Base-by-base conservation (phyloP, 2,888 invertebrate species). In the Hyposoter dolosus region DNA sequence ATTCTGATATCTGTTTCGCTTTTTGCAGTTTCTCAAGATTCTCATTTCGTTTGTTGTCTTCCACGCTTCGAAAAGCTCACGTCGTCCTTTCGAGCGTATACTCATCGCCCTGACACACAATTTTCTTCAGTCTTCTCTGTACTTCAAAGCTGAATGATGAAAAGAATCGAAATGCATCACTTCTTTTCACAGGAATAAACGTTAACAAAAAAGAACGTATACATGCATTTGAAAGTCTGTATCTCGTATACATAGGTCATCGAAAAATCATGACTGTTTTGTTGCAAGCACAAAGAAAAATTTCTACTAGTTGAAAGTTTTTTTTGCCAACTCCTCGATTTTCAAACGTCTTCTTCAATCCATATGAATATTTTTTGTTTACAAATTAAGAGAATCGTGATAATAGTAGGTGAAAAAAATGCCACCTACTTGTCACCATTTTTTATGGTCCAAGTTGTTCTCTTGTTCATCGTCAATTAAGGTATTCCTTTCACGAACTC, bases 121-220 rank as follows among this genome's bases (percentile, higher is more conserved):
- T 78, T 68, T 56, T 65, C 76, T 47, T 65, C 23, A 60, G 43
- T 9, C 56, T 43, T 28, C 10, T 63, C 35, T 32, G 15, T 47
- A 50, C 47, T 47, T 7, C 32, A 47, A 65, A 63, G 5, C 19
- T 19, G 47, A 47, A 76, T 17, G 28, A 9, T 19, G 60, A n/a
- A 28, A 68, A 12, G 1, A 32, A 17, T 17, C 15, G 35, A 28
- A 47, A 45, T 12, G 17, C 56, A 40, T 63, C 40, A 35, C 23
- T 72, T 72, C 77, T 56, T 72, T 66, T 56, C 47, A 66, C 66
- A 32, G 65, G 23, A 81, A 72, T 77, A 66, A 84, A 60, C 68
- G 35, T 45, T 40, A 65, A 40, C 74, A 32, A 28, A 60, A 60
- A 74, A 23, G 60, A 53, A 53, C 60, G 15, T 28, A 5, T 12